Base-by-base conservation (phyloP, 2,888 invertebrate species). In the Mystacides longicornis region DNA sequence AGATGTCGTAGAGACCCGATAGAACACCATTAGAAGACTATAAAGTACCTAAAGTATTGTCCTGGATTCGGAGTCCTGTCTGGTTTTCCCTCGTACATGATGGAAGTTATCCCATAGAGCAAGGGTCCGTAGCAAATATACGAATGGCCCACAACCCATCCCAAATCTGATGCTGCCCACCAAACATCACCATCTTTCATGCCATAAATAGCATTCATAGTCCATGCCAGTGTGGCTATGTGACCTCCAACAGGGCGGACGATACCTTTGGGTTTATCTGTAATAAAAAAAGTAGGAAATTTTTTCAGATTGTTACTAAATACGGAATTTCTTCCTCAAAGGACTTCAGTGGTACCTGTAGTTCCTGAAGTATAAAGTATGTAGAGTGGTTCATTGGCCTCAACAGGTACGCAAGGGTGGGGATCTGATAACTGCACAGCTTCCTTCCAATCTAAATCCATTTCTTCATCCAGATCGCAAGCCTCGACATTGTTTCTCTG, bases 71-170 rank as follows among this genome's bases (percentile, higher is more conserved):
- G 95, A 0, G 95, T 96, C 59, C 94, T 84, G 64, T 95, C 93
- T 0, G 95, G 96, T 68, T 96, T 96, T 2, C 96, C 96, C 71
- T 96, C 90, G 66, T 89, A 92, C 75, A 93, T 81, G 19, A 93
- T 78, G 50, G 86, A 87, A 0, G 93, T 93, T 45, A 85, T 76
- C 0, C 93, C 90, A 61, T 86, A 83, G 0, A 92, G 72, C 3
- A 95, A 73, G 0, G 95, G 95, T 0, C 87, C 95, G 64, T 95
- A 96, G 69, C 93, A 92, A 63, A 94, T 94, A 69, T 93, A 96
- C 0, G 93, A 94, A 67, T 93, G 94, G 0, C 95, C 95, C 1
- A 95, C 94, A 0, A 95, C 94, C 93, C 93, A 93, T 11, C 93
- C 93, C 52, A 89, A 78, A 66, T 89, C 89, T 42, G 94, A 94